Evolutionary conservation across 2,888 invertebrate genomes (phyloP), one percentile per base, ranked within the genome.

Genomic region (Drosophila prostipennis): DNA sequence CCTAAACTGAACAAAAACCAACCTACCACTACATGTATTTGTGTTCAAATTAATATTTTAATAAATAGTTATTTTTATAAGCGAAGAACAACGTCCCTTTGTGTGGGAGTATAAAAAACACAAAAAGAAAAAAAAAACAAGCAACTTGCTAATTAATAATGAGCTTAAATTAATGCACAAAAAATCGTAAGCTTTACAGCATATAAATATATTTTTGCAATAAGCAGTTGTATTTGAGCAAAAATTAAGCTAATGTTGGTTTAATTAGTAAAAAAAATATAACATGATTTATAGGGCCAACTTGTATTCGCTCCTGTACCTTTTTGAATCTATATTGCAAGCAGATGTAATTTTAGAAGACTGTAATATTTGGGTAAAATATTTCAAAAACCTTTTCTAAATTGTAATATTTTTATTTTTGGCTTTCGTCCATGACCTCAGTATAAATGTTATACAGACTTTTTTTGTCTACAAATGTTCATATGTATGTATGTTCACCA

Each of bases 61-160:
- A 75, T n/a, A n/a, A n/a, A n/a, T 61, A 63, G 68, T 51, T 81
- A 81, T 87, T 81, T 81, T 84, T 87, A 59, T 78, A 80, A 29
- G 43, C 13, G 6, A 8, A 40, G 14, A 39, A 46, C 34, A 37
- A 45, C 37, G 23, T 49, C 56, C 26, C 37, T 37, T 65, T 69
- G 55, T 77, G 77, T 76, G 72, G 68, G 72, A 80, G 70, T 75
- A 74, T 61, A 37, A 55, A 10, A 65, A 51, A 32, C 48, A 54
- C 43, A 51, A 14, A 60, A 32, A 8, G 11, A 60, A 34, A 23
- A 60, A 23, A 14, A 53, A 48, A 48, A n/a, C 26, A 51, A 57
- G 19, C 42, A 80, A 53, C 59, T 80, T 76, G 80, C 72, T 57
- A 39, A 63, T 64, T 76, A 52, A 64, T 74, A 60, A 67, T 68